A percentile compares a stretch with the other conserved stretches of the same genome.
phyloP scores from a whole-genome alignment of 2,797 vertebrate genomes.

The Microctenopoma stevenorrisi region DNA sequence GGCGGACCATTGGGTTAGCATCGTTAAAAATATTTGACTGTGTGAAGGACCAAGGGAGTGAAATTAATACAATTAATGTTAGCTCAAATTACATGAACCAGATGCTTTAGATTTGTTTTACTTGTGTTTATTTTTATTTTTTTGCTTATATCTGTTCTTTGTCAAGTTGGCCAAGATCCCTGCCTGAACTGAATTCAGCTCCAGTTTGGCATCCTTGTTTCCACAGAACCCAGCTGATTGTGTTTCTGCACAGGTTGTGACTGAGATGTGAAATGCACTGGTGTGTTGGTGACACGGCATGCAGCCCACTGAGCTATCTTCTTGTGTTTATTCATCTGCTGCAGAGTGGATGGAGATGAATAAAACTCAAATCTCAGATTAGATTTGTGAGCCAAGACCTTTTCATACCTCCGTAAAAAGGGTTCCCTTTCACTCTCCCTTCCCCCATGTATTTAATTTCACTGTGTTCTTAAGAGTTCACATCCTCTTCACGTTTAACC shows the following conservation, averaged over 20 bases:
- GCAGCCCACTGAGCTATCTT: conserved; percentile 42
- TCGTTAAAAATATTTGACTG: not conserved
- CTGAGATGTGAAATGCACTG: conserved; percentile 22
- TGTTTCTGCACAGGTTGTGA: conserved; percentile 10
- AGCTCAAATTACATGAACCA: not conserved
- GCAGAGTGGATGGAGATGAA: conserved; percentile 40
- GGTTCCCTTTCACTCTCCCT: conserved; percentile 28
- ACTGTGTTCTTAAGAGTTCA: conserved; percentile 30
- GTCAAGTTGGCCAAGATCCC: conserved; percentile 3
- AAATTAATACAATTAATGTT: conserved; percentile 1
- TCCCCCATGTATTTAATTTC: conserved; percentile 18
- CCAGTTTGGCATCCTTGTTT: conserved; percentile 1
- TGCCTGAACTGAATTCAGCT: not conserved
- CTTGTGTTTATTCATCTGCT: conserved; percentile 46
- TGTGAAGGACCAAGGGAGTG: not conserved
- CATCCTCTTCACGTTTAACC: conserved; percentile 30
- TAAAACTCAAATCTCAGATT: conserved; percentile 30
- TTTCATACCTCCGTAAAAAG: conserved; percentile 17
- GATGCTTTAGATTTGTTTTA: not conserved
- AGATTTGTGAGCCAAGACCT: conserved; percentile 32
- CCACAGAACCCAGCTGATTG: not conserved
- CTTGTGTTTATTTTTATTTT: not conserved
- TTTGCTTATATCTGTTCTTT: not conserved
- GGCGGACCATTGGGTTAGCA: not conserved
- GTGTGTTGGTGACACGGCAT: conserved; percentile 22